A percentile compares a stretch with the other conserved stretches of the same genome.
These are phyloP conservation scores for Pholis gunnellus DNA, from an alignment of 2,113 vertebrate genomes.

Conservation along the genomic window DNA sequence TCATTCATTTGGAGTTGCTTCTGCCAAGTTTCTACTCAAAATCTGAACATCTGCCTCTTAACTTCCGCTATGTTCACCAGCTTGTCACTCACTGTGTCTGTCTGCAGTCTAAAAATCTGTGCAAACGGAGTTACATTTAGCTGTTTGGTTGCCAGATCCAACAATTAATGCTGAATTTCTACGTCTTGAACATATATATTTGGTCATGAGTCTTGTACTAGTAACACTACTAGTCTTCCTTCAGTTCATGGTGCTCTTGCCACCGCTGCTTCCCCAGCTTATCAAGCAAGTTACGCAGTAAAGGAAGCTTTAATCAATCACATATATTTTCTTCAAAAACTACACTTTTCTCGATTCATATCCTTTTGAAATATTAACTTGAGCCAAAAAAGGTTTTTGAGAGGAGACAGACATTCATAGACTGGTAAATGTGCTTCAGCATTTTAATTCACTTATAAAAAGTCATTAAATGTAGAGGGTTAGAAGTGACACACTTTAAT, in stretches of 20 bases:
- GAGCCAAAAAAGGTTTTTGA: neutral
- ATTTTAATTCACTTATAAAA: slow-evolving; percentile 20
- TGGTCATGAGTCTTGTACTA: neutral
- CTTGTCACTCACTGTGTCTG: neutral
- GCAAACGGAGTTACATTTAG: neutral
- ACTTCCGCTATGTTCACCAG: neutral
- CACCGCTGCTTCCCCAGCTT: neutral
- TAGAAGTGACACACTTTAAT: slow-evolving; percentile 30
- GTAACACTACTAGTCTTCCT: neutral
- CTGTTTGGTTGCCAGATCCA: neutral
- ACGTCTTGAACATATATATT: neutral
- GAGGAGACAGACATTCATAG: neutral
- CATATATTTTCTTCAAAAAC: neutral
- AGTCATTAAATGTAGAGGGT: slow-evolving; percentile 33
- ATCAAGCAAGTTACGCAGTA: neutral
- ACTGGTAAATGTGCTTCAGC: neutral
- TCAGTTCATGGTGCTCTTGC: neutral
- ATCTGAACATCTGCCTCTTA: neutral
- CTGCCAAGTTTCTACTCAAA: neutral
- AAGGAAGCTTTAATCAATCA: neutral
- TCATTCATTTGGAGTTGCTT: neutral
- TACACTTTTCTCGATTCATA: neutral
- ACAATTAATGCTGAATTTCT: neutral
- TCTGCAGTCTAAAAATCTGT: neutral
- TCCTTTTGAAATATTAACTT: slow-evolving; percentile 4